Conservation (phyloP, 2,113 vertebrate species). For the Jaculus jaculus region DNA sequence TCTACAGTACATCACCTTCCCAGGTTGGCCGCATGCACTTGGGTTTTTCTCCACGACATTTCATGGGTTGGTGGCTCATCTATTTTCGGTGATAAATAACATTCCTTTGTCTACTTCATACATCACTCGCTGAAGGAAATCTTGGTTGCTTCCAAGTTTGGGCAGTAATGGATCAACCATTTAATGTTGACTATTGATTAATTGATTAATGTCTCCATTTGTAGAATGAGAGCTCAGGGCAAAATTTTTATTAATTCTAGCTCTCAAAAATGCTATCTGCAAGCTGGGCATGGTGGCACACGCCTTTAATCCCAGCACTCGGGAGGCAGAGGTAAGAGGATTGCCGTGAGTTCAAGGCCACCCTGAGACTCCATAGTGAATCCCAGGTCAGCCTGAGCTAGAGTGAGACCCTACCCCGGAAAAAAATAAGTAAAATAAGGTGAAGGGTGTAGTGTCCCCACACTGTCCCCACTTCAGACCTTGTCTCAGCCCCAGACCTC, state of each 20-base stretch:
- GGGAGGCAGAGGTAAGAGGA: too few species aligned
- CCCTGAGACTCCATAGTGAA: too few species aligned
- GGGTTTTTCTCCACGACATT: neutral
- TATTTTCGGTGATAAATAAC: neutral
- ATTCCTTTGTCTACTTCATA: neutral
- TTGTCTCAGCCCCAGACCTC: neutral
- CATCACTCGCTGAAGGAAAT: neutral
- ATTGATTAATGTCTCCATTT: neutral
- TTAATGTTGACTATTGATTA: neutral
- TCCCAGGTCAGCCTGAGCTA: too few species aligned
- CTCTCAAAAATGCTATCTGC: neutral
- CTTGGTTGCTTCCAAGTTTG: neutral
- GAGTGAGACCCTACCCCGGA: too few species aligned
- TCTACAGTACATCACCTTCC: neutral
- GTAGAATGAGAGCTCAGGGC: neutral
- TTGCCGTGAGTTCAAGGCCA: too few species aligned
- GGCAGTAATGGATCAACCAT: neutral
- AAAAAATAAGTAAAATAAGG: neutral
- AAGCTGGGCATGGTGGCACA: too few species aligned
- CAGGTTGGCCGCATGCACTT: neutral
- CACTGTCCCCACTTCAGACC: neutral
- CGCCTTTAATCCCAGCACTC: too few species aligned
- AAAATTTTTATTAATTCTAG: neutral
- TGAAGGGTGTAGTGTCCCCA: neutral
- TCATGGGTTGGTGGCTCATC: neutral